These are phyloP conservation scores for Lates calcarifer DNA, from an alignment of 2,113 vertebrate species.

Conservation along the genomic window DNA sequence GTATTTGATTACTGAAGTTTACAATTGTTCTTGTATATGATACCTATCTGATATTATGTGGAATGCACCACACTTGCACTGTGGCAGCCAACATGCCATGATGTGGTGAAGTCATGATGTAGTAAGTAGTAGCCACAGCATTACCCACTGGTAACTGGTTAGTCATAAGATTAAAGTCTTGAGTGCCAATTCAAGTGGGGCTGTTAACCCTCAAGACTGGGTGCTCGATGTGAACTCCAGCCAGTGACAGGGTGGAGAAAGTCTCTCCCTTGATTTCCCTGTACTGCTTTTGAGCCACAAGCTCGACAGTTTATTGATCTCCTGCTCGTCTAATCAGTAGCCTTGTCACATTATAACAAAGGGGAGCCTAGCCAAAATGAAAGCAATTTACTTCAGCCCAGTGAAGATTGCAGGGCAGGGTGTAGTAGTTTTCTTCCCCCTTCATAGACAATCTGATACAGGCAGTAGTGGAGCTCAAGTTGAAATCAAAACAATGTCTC, in stretches of 20 bases:
- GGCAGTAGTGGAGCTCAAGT: slow-evolving; percentile 46
- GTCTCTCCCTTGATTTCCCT: slow-evolving; percentile 79
- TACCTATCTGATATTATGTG: neutral
- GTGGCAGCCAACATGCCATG: neutral
- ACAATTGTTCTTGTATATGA: neutral
- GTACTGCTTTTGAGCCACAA: slow-evolving; percentile 79
- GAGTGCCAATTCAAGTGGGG: slow-evolving; percentile 37
- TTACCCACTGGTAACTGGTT: slow-evolving; percentile 59
- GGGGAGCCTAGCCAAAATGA: slow-evolving; percentile 82
- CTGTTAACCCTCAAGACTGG: slow-evolving; percentile 46
- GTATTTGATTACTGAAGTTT: no score
- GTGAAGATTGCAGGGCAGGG: slow-evolving; percentile 81
- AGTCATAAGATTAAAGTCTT: slow-evolving; percentile 52
- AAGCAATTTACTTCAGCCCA: slow-evolving; percentile 86
- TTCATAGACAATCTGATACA: slow-evolving; percentile 74
- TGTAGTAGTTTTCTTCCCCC: slow-evolving; percentile 72
- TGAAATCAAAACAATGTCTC: slow-evolving; percentile 79
- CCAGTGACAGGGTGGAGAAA: slow-evolving; percentile 67
- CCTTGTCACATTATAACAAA: slow-evolving; percentile 88
- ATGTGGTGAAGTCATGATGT: neutral
- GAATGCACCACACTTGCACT: neutral
- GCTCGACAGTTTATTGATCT: slow-evolving; percentile 85
- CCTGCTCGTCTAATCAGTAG: slow-evolving; percentile 85
- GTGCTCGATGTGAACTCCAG: slow-evolving; percentile 57
- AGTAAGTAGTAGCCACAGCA: slow-evolving; percentile 30